Evolutionary conservation across 2,888 invertebrate genomes (phyloP).

Genomic region (Eupithecia exiguata): DNA sequence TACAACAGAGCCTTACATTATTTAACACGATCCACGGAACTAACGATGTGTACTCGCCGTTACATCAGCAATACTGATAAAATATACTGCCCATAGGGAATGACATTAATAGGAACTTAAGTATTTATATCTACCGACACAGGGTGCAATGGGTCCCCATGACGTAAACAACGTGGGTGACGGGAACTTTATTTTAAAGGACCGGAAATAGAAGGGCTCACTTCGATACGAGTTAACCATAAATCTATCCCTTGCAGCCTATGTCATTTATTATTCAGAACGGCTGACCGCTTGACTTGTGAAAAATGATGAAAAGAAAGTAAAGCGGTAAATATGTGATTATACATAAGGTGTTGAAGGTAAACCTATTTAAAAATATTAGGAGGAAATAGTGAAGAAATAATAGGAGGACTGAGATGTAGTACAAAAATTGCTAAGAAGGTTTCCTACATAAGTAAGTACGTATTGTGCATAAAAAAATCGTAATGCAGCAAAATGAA

Average conservation of each 20-base stretch:
- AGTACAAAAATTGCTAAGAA: not conserved
- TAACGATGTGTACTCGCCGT: slow-evolving; percentile 58
- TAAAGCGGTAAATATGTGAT: slow-evolving; percentile 22
- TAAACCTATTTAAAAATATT: no score
- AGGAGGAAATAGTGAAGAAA: not conserved
- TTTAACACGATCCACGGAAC: slow-evolving; percentile 67
- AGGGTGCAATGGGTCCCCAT: slow-evolving; percentile 34
- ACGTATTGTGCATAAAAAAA: not conserved
- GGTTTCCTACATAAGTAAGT: not conserved
- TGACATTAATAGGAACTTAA: slow-evolving; percentile 2
- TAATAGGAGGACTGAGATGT: not conserved
- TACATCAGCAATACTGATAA: slow-evolving; percentile 53
- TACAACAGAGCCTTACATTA: slow-evolving; percentile 66
- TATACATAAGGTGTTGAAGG: not conserved
- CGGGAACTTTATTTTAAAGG: slow-evolving; percentile 56
- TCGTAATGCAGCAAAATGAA: not conserved
- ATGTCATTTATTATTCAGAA: slow-evolving; percentile 69
- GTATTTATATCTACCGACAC: slow-evolving; percentile 23
- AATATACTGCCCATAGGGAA: slow-evolving; percentile 37
- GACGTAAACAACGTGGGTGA: slow-evolving; percentile 45
- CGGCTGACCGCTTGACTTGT: slow-evolving; percentile 48
- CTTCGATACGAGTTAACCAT: slow-evolving; percentile 59
- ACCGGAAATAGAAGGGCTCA: slow-evolving; percentile 55
- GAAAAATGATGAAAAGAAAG: slow-evolving; percentile 30
- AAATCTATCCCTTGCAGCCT: slow-evolving; percentile 65